Conservation (phyloP, 2,113 vertebrate species). For the Xenus cinereus region DNA sequence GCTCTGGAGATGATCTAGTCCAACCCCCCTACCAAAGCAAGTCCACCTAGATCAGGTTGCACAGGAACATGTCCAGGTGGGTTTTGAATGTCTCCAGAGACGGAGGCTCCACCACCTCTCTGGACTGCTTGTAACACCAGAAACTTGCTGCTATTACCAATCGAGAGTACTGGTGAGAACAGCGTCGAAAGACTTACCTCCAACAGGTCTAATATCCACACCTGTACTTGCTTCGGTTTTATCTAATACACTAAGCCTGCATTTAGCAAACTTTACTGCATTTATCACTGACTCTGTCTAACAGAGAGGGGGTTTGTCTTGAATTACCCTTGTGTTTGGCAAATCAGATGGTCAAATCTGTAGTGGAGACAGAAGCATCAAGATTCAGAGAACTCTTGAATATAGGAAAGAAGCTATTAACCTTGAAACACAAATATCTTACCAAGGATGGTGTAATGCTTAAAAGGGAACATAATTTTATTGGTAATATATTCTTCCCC, state of each 20-base stretch:
- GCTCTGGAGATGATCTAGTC: no score
- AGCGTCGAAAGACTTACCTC: not conserved
- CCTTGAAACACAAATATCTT: slow-evolving; percentile 11
- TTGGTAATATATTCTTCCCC: not conserved
- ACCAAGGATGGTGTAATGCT: not conserved
- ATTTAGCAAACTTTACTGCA: not conserved
- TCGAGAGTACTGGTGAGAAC: not conserved
- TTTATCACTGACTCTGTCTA: not conserved
- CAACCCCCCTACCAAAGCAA: no score
- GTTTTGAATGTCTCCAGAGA: no score
- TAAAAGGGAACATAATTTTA: slow-evolving; percentile 15
- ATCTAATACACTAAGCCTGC: not conserved
- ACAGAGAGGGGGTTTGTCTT: not conserved
- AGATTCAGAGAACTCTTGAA: not conserved
- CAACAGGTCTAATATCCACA: not conserved
- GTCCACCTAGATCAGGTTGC: no score
- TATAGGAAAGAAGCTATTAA: not conserved
- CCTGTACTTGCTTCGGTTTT: not conserved
- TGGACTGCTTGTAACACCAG: not conserved
- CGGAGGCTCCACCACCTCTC: no score
- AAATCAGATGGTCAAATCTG: not conserved
- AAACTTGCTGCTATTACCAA: not conserved
- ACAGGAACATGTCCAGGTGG: no score
- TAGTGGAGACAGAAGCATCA: not conserved
- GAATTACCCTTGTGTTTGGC: not conserved